Evolutionary conservation across 2,888 invertebrate species (phyloP).

Genomic region (Watsonalla binaria): DNA sequence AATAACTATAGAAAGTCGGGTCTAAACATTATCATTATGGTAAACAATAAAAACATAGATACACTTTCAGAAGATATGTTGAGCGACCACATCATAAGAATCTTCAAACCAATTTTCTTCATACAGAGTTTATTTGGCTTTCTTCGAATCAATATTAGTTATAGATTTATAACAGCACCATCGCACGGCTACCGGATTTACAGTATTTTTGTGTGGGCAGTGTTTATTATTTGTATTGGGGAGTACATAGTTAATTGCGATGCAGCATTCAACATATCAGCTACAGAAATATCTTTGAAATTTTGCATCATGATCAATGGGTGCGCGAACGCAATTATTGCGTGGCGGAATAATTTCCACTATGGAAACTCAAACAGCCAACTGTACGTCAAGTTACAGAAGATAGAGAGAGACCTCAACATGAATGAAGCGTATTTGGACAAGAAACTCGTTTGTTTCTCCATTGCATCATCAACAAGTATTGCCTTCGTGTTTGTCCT

Average conservation of each 20-base stretch:
- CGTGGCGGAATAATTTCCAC: constrained; percentile 29
- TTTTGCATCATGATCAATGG: constrained; percentile 27
- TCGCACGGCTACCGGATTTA: constrained; percentile 34
- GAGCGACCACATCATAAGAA: constrained; percentile 43
- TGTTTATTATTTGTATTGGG: constrained; percentile 22
- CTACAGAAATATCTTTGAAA: constrained; percentile 32
- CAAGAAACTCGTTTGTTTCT: constrained; percentile 16
- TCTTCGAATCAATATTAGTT: constrained; percentile 39
- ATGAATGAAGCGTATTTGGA: constrained; percentile 30
- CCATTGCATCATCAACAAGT: constrained; percentile 5
- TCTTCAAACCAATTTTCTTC: constrained; percentile 39
- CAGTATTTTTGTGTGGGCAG: constrained; percentile 28
- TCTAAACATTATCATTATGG: not conserved
- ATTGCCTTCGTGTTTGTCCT: constrained; percentile 8
- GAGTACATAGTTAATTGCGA: constrained; percentile 24
- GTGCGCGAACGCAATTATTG: constrained; percentile 21
- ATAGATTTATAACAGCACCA: constrained; percentile 41
- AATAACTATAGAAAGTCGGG: no score
- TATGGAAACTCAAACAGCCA: constrained; percentile 26
- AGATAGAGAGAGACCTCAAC: constrained; percentile 40
- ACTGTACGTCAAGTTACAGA: constrained; percentile 54
- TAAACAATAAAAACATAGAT: constrained; percentile 23
- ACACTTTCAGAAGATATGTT: constrained; percentile 40
- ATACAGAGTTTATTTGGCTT: constrained; percentile 37
- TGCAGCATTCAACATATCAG: constrained; percentile 16